phyloP scores from a whole-genome alignment of 2,888 invertebrate species.

The Perizoma affinitatum region DNA sequence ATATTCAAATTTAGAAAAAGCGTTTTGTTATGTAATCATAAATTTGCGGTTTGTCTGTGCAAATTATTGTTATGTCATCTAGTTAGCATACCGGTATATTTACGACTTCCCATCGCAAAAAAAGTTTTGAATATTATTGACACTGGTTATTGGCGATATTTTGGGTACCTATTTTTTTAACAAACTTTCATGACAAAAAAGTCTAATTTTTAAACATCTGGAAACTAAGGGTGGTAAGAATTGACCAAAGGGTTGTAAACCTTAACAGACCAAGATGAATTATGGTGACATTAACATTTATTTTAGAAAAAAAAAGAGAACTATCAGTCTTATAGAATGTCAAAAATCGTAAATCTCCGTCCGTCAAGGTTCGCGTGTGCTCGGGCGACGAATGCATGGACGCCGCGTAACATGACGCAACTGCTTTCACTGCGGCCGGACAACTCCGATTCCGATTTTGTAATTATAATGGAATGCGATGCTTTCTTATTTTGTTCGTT shows the following conservation, averaged over 20 bases:
- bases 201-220: too few species aligned
- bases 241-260: too few species aligned
- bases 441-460: conserved; percentile 62
- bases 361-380: conserved; percentile 19
- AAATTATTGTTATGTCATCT: conserved; percentile 31
- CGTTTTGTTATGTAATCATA: conserved; percentile 34
- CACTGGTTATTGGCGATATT: background rate
- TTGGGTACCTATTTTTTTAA: too few species aligned
- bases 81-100: conserved; percentile 22
- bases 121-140: background rate
- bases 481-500: conserved; percentile 73
- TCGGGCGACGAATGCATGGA: conserved; percentile 21
- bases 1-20: conserved; percentile 35
- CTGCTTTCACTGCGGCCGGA: conserved; percentile 66
- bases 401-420: conserved; percentile 60
- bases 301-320: background rate
- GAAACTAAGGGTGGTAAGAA: too few species aligned
- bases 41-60: conserved; percentile 21
- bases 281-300: background rate
- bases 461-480: conserved; percentile 76
- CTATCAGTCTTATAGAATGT: conserved; percentile 4
- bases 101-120: conserved; percentile 14
- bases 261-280: background rate
- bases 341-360: conserved; percentile 27
- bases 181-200: too few species aligned